These are phyloP conservation scores for Caenorhabditis doughertyi DNA, from an alignment of 2,888 invertebrate genomes.

Conservation along the genomic window DNA sequence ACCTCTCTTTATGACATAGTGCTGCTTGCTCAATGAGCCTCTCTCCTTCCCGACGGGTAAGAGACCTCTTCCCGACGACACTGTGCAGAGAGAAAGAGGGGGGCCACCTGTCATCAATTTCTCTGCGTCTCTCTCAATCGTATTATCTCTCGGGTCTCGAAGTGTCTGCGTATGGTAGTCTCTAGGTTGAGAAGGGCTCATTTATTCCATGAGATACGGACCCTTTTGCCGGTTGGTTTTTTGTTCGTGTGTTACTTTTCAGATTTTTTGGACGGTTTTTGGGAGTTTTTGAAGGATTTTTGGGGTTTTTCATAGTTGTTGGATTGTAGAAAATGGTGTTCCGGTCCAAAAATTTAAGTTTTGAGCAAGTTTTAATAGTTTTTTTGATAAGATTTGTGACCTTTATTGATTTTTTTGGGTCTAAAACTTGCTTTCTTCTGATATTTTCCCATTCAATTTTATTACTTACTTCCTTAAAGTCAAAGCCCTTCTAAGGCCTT, in stretches of 20 bases:
- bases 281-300: not conserved
- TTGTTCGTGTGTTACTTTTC: too few species aligned
- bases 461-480: too few species aligned
- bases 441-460: too few species aligned
- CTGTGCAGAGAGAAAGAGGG: too few species aligned
- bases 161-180: slow-evolving; percentile 2
- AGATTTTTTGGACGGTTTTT: too few species aligned
- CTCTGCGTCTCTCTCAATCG: slow-evolving; percentile 10
- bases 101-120: slow-evolving; percentile 27
- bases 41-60: slow-evolving; percentile 78
- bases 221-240: not conserved
- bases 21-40: slow-evolving; percentile 71
- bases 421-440: too few species aligned
- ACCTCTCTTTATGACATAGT: not conserved
- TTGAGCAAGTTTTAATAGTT: not conserved
- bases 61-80: not conserved
- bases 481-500: too few species aligned
- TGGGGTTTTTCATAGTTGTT: not conserved
- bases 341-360: not conserved
- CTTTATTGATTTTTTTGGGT: not conserved
- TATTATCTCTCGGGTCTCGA: not conserved
- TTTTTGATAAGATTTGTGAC: not conserved
- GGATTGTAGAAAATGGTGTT: too few species aligned
- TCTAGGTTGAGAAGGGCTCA: not conserved
- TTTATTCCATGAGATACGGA: slow-evolving; percentile 10